phyloP scores from a whole-genome alignment of 2,888 invertebrate species.

The Drosophila formosana region DNA sequence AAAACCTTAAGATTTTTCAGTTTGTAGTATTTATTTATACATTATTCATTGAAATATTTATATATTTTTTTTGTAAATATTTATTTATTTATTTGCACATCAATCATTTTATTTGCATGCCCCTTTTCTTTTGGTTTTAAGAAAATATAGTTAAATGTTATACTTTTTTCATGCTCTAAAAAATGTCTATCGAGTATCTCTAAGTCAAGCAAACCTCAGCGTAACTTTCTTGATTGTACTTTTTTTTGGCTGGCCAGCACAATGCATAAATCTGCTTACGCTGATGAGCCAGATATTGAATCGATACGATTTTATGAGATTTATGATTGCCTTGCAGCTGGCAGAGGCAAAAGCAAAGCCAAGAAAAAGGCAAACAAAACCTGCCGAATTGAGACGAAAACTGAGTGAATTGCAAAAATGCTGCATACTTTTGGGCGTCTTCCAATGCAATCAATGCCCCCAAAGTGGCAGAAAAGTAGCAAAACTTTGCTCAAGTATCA shows the following conservation, averaged over 20 bases:
- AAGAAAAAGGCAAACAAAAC: slow-evolving; percentile 2
- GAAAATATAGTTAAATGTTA: too few relatives aligned
- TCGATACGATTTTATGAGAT: slow-evolving; percentile 27
- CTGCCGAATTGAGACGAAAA: slow-evolving; percentile 1
- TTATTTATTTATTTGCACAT: too few relatives aligned
- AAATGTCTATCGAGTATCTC: not conserved
- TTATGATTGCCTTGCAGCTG: slow-evolving; percentile 14
- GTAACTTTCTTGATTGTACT: not conserved
- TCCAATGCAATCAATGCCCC: slow-evolving; percentile 1
- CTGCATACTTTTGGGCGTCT: slow-evolving; percentile 59
- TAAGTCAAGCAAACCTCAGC: fast-evolving
- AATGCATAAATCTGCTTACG: slow-evolving; percentile 47
- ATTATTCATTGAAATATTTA: too few relatives aligned
- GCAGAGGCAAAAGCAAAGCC: not conserved
- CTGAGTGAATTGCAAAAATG: slow-evolving; percentile 19
- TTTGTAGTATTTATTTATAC: too few relatives aligned
- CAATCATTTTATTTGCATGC: too few relatives aligned
- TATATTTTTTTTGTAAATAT: too few relatives aligned
- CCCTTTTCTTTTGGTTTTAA: too few relatives aligned
- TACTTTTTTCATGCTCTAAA: too few relatives aligned
- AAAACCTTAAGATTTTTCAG: too few relatives aligned
- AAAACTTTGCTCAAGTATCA: slow-evolving; percentile 13
- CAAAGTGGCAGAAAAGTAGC: slow-evolving; percentile 11
- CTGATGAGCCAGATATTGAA: slow-evolving; percentile 27
- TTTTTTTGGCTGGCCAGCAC: not conserved